Percentiles rank a stretch among this genome's conserved stretches.
Evolutionary conservation across 2,797 vertebrate species (phyloP).

Genomic region (Chelidonichthys spinosus): DNA sequence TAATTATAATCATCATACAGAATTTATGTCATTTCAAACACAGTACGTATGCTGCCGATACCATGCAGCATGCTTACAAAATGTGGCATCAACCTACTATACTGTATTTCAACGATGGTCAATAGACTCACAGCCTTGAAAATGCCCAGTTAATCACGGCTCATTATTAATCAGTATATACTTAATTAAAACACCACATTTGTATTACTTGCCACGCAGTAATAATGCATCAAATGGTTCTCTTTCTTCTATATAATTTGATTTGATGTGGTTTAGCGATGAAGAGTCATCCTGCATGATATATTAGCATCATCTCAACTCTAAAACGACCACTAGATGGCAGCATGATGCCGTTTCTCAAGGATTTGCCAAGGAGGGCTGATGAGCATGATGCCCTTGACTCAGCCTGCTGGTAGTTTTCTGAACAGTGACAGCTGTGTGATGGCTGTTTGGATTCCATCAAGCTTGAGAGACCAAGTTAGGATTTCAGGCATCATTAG

Average conservation of each 20-base stretch:
- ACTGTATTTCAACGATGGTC: background rate
- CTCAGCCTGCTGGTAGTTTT: slow-evolving; percentile 31
- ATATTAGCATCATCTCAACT: slow-evolving; percentile 5
- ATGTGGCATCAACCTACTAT: background rate
- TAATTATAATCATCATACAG: background rate
- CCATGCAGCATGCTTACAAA: background rate
- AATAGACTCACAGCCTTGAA: background rate
- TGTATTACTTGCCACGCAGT: background rate
- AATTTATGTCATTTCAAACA: background rate
- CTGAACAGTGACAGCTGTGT: slow-evolving; percentile 62
- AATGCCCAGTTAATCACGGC: background rate
- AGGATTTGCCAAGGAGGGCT: background rate
- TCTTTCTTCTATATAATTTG: background rate
- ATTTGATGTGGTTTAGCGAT: background rate
- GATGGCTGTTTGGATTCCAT: slow-evolving; percentile 52
- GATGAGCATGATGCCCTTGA: slow-evolving; percentile 49
- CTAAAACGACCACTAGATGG: slow-evolving; percentile 72
- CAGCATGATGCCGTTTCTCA: slow-evolving; percentile 39
- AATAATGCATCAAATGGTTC: background rate
- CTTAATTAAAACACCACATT: background rate
- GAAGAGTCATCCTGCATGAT: background rate
- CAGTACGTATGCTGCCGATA: background rate
- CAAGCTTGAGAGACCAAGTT: slow-evolving; percentile 36
- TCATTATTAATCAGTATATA: background rate
- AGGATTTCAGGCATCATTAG: slow-evolving; percentile 64